A percentile compares a stretch with the other conserved stretches of the same genome.
Evolutionary conservation across 2,888 invertebrate genomes (phyloP).

Genomic region (Cheilosia pagana): DNA sequence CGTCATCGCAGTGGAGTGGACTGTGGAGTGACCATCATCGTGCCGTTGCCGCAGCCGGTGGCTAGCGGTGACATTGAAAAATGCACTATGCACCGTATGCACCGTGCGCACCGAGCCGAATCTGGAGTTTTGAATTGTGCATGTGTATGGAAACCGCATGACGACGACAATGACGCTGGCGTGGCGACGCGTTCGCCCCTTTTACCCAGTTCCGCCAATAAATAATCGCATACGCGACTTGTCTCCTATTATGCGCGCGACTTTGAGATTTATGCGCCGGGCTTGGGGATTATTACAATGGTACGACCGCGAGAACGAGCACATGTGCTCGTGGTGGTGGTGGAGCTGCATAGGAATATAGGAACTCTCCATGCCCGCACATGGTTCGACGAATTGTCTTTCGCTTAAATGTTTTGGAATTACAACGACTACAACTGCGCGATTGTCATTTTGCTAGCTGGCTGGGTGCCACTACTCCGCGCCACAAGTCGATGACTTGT

Average conservation of each 20-base stretch:
- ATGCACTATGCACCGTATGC: constrained; percentile 58
- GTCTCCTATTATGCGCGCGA: constrained; percentile 67
- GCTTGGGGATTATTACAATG: constrained; percentile 27
- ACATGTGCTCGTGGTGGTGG: background rate
- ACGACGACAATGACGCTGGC: constrained; percentile 38
- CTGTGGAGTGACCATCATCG: constrained; percentile 63
- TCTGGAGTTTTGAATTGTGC: constrained; percentile 42
- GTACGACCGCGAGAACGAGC: background rate
- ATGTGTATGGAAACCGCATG: constrained; percentile 58
- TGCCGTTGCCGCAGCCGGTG: constrained; percentile 56
- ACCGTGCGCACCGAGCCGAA: constrained; percentile 35
- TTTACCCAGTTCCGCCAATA: constrained; percentile 71
- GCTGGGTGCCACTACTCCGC: constrained; percentile 49
- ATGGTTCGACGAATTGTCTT: constrained; percentile 37
- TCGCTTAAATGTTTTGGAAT: constrained; percentile 56
- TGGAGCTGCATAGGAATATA: constrained; percentile 1
- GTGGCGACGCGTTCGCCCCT: constrained; percentile 63
- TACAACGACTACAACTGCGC: constrained; percentile 19
- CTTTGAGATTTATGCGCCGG: constrained; percentile 71
- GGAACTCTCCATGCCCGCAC: constrained; percentile 17
- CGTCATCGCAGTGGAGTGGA: constrained; percentile 45
- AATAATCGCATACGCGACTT: constrained; percentile 73
- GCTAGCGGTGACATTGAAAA: constrained; percentile 72
- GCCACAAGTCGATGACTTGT: constrained; percentile 59
- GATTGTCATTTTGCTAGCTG: constrained; percentile 59